phyloP scores from a whole-genome alignment of 2,113 vertebrate species.

The Centropus unirufus region DNA sequence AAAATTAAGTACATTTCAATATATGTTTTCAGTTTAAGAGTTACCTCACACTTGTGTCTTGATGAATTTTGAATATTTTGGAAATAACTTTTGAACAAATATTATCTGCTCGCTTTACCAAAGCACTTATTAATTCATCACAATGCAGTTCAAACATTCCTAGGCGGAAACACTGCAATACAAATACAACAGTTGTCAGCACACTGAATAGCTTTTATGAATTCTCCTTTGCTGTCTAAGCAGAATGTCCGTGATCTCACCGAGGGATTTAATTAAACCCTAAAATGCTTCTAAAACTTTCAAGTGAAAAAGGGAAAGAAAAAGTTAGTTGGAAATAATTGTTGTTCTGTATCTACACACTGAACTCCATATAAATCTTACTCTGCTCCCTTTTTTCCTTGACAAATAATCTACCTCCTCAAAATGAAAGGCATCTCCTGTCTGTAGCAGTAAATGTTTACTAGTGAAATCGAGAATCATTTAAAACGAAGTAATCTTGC shows the following conservation, averaged over 20 bases:
- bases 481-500: not conserved
- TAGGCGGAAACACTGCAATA: constrained; percentile 77
- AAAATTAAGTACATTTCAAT: not conserved
- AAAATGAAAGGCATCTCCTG: not conserved
- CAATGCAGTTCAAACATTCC: constrained; percentile 90
- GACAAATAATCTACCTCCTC: not conserved
- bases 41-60: constrained; percentile 79
- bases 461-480: not conserved
- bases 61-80: constrained; percentile 81
- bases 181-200: not conserved
- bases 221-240: not conserved
- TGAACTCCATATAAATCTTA: not conserved
- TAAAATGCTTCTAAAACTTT: not conserved
- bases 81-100: constrained; percentile 79
- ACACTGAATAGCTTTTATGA: not conserved
- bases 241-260: not conserved
- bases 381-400: not conserved
- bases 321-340: not conserved
- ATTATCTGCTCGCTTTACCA: constrained; percentile 78
- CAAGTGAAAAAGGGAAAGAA: not conserved
- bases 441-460: not conserved
- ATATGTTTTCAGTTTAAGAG: not conserved
- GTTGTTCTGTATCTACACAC: not conserved
- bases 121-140: constrained; percentile 80
- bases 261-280: not conserved